Percentiles rank a stretch among this genome's conserved stretches.
These are phyloP conservation scores for Nephrotoma flavescens DNA, from an alignment of 2,888 invertebrate genomes.

Conservation along the genomic window DNA sequence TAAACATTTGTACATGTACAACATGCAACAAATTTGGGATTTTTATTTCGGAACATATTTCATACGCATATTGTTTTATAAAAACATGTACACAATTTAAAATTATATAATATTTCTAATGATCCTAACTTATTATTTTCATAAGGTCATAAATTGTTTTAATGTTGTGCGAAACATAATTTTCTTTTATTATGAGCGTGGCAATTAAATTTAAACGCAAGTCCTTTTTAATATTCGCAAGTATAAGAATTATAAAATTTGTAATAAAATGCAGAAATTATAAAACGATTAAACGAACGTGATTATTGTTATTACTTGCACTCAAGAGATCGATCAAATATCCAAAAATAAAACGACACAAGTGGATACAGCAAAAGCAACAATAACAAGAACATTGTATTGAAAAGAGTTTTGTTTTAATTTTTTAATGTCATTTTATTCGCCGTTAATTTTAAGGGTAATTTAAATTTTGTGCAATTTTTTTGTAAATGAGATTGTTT, in stretches of 20 bases:
- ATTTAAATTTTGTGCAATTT: background rate
- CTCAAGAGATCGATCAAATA: conserved; percentile 3
- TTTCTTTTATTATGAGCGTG: background rate
- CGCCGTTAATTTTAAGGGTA: background rate
- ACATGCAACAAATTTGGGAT: too few relatives aligned
- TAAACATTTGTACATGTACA: too few relatives aligned
- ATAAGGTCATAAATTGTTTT: conserved; percentile 1
- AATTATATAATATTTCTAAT: background rate
- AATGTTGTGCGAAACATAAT: background rate
- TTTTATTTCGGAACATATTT: too few relatives aligned
- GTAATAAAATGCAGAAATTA: background rate
- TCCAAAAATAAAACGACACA: background rate
- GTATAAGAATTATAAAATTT: background rate
- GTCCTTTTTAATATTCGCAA: background rate
- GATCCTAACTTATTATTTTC: background rate
- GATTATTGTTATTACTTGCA: conserved; percentile 2
- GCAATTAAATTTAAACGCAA: background rate
- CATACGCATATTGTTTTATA: too few relatives aligned
- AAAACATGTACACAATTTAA: background rate
- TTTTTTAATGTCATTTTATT: background rate
- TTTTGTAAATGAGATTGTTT: background rate
- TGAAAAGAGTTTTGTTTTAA: background rate
- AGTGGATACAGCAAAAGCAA: background rate
- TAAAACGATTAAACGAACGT: conserved; percentile 1
- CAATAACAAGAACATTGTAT: background rate